Base-by-base conservation (phyloP, 2,888 invertebrate species). In the Tenthredo mesomela region DNA sequence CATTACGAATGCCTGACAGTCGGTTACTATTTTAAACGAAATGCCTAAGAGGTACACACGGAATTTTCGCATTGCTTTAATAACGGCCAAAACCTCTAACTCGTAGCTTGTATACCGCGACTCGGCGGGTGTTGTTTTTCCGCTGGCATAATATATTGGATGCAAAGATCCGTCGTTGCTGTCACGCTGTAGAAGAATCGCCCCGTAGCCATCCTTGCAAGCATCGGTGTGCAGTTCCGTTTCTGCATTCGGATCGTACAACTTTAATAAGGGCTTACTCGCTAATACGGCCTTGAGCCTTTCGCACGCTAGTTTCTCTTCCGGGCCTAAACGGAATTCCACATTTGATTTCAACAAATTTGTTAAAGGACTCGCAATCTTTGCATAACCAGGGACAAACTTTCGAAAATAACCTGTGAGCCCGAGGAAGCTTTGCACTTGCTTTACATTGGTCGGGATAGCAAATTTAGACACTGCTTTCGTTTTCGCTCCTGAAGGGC, bases 21-120 rank as follows among this genome's bases (percentile, higher is more conserved):
- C 89, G 0, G 88, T 89, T 9, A 89, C 86, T 33, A 89, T 87
- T 78, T 86, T 88, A 33, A 89, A 87, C 40, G 33, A 54, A 12
- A 86, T 84, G 0, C 87, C 86, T n/a, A 89, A 33, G 7, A 89
- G 67, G 67, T 89, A 89, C 3, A 88, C 86, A n/a, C 88, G 84
- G 54, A 89, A 89, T 61, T 87, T 87, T 29, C 86, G 86, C 3
- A 88, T 12, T n/a, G 87, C 86, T 50, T 86, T 86, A 1, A 89
- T 82, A 2, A 89, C 85, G 2, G 88, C 88, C 18, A 90, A 25
- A 0, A 88, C 87, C 65, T 89, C 89, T 0, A 88, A 80, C 75
- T 88, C 89, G 54, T 88, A 89, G 71, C 89, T 89, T 12, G 86
- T 58, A 70, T 88, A 89, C 65, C 87, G 87, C 40, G 86, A 85